These are phyloP conservation scores for Zaprionus kolodkinae DNA, from an alignment of 1,140 invertebrate species.

Conservation along the genomic window DNA sequence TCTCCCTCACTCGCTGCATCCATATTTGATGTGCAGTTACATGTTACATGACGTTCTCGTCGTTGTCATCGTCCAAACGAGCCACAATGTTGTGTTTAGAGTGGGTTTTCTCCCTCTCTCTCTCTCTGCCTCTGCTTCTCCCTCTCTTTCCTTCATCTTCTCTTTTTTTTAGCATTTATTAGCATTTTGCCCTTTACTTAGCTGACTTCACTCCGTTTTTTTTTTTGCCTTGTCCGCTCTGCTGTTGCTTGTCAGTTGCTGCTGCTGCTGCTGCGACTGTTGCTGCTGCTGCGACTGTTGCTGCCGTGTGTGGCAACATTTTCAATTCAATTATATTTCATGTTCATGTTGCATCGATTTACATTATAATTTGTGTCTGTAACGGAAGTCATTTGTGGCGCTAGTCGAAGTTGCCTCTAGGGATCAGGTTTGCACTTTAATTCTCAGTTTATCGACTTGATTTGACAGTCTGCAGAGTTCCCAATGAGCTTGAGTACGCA, in stretches of 20 bases:
- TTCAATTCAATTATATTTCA: slow-evolving; percentile 83
- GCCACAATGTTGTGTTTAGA: slow-evolving; percentile 70
- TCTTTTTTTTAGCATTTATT: slow-evolving; percentile 71
- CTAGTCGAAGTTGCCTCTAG: slow-evolving; percentile 1
- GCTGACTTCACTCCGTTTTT: slow-evolving; percentile 4
- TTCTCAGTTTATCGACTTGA: slow-evolving; percentile 4
- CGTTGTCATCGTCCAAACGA: slow-evolving; percentile 63
- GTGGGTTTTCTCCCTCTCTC: slow-evolving; percentile 43
- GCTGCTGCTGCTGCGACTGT: slow-evolving; percentile 28
- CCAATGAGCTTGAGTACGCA: background rate
- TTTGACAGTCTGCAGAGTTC: background rate
- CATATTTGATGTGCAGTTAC: slow-evolving; percentile 79
- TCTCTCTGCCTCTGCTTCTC: slow-evolving; percentile 6
- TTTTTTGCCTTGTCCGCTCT: slow-evolving; percentile 23
- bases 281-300: slow-evolving; percentile 38
- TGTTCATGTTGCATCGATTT: slow-evolving; percentile 82
- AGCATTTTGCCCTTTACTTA: slow-evolving; percentile 78
- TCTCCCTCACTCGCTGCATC: slow-evolving; percentile 22
- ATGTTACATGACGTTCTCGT: slow-evolving; percentile 75
- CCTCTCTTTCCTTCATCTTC: slow-evolving; percentile 5
- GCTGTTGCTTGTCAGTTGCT: slow-evolving; percentile 63
- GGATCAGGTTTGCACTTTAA: slow-evolving; percentile 17
- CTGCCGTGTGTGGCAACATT: slow-evolving; percentile 77
- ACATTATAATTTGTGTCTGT: slow-evolving; percentile 81
- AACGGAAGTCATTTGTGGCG: slow-evolving; percentile 77